Evolutionary conservation across 2,797 vertebrate species (phyloP), one percentile per base, ranked within the genome.

Genomic region (Sebastes oblongus): DNA sequence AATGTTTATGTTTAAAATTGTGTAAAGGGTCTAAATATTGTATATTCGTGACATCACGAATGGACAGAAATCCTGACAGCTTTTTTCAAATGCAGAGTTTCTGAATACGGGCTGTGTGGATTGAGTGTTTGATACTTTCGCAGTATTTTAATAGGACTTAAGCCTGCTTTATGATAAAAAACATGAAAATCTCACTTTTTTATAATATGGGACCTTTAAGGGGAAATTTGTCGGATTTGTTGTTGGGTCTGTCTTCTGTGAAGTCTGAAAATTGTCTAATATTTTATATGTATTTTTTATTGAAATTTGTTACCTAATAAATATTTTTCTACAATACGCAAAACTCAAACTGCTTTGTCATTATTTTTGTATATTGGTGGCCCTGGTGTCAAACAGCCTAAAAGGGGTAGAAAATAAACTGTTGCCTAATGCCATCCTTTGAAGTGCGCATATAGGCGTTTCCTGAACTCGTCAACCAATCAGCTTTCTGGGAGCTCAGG

Each of bases 381-480:
- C 8, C 76, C 50, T 39, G 76, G 75, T 87, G 77, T 88, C 64
- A 68, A 20, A 42, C 30, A 84, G 84, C 78, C 82, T 72, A 20
- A 46, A 46, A 10, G 30, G 71, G 85, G 74, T 69, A 82, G 55
- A 90, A 84, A 77, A 88, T 85, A 85, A 93, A 90, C 88, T 81
- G 59, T 70, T 11, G 18, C 81, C 73, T 87, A 82, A 87, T 77
- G 66, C 66, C 75, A 64, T 61, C 66, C 94, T 95, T 95, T 96
- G 94, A 96, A 91, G 92, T 95, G 87, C 86, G 83, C 82, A 89
- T 90, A 90, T 64, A 94, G 96, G 96, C 94, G 95, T 95, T 94
- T 94, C 95, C 90, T 86, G 32, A 83, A 72, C 12, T 68, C 58
- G 67, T 86, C 84, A 30, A 25, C 94, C 94, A 95, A 95, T 95